A percentile compares a stretch with the other conserved stretches of the same genome.
phyloP scores from a whole-genome alignment of 2,888 invertebrate species.

The Acronicta psi region DNA sequence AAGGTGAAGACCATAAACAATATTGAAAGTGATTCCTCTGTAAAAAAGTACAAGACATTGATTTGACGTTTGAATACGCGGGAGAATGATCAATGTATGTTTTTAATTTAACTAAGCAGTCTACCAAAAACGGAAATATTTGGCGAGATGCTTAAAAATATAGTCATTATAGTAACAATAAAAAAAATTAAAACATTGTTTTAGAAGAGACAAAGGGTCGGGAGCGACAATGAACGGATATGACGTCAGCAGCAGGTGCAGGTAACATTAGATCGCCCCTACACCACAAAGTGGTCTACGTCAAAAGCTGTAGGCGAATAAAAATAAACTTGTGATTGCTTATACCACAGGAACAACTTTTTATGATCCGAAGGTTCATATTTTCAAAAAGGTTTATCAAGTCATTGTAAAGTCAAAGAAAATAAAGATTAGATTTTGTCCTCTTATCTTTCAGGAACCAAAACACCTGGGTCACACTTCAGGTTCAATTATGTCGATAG shows the following conservation, averaged over 20 bases:
- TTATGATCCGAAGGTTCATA: too few relatives aligned
- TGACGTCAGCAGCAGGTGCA: conserved; percentile 71
- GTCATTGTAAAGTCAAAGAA: too few relatives aligned
- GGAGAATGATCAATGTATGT: neutral
- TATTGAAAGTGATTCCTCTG: neutral
- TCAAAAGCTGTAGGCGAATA: conserved; percentile 17
- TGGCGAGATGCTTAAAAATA: neutral
- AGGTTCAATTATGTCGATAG: too few relatives aligned
- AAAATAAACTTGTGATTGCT: too few relatives aligned
- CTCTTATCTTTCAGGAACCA: too few relatives aligned
- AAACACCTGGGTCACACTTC: too few relatives aligned
- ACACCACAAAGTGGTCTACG: conserved; percentile 30
- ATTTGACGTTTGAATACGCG: conserved; percentile 7
- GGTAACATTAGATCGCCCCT: conserved; percentile 52
- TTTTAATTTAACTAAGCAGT: neutral
- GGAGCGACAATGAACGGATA: conserved; percentile 65
- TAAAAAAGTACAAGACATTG: neutral
- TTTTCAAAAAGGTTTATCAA: too few relatives aligned
- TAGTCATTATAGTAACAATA: conserved; percentile 6
- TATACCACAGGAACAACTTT: too few relatives aligned
- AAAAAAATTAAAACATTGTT: conserved; percentile 45
- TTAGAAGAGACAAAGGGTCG: conserved; percentile 55
- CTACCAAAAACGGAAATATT: neutral
- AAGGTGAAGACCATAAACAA: conserved; percentile 13
- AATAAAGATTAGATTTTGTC: too few relatives aligned